Conservation (phyloP, 1,140 invertebrate genomes). For the Pseudoatta argentina region DNA sequence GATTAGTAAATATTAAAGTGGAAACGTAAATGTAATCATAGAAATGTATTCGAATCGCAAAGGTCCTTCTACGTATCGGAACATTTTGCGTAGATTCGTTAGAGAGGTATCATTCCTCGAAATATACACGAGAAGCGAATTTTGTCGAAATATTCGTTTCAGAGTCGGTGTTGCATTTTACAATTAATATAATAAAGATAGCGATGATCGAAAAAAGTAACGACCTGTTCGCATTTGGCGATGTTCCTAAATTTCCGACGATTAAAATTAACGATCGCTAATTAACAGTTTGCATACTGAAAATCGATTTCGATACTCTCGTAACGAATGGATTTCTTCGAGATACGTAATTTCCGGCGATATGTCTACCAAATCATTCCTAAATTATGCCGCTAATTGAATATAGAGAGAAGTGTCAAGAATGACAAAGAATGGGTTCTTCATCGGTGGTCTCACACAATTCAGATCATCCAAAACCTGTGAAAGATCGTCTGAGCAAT, state of each 20-base stretch:
- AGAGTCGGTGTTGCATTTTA: slow-evolving; percentile 4
- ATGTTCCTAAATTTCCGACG: not conserved
- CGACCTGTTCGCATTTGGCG: not conserved
- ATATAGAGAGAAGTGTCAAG: not conserved
- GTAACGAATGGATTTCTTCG: not conserved
- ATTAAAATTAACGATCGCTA: not conserved
- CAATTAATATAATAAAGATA: slow-evolving; percentile 10
- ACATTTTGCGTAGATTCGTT: not conserved
- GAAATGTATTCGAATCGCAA: not conserved
- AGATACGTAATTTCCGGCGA: not conserved
- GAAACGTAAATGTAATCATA: slow-evolving; percentile 1
- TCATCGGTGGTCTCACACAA: slow-evolving; percentile 23
- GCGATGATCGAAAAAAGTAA: not conserved
- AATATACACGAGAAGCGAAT: slow-evolving; percentile 6
- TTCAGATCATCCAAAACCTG: slow-evolving; percentile 27
- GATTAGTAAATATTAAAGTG: slow-evolving; percentile 20
- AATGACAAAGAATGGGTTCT: slow-evolving; percentile 11
- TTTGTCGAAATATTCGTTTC: not conserved
- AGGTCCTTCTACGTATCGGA: not conserved
- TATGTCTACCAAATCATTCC: not conserved
- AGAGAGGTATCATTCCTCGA: not conserved
- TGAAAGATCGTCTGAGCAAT: slow-evolving; percentile 35
- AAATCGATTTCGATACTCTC: not conserved
- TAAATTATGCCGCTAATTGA: not conserved
- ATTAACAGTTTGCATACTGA: not conserved